phyloP scores from a whole-genome alignment of 2,888 invertebrate genomes.

The Chironomus tentans region DNA sequence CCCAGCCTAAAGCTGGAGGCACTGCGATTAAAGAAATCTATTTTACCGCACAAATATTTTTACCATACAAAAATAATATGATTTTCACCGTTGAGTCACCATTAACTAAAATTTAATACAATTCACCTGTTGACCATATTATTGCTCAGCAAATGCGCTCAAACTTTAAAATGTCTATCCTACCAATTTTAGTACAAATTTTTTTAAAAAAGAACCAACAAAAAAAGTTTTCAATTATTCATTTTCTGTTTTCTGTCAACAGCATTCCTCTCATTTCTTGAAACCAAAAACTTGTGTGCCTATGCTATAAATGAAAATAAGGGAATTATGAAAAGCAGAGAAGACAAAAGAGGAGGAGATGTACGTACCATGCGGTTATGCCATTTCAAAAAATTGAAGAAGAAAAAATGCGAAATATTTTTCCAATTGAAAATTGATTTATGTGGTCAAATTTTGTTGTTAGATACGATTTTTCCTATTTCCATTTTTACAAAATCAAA shows the following conservation, averaged over 20 bases:
- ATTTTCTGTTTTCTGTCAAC: slow-evolving; percentile 6
- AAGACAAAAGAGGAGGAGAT: too few species aligned
- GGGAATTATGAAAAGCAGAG: too few species aligned
- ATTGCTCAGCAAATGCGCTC: too few species aligned
- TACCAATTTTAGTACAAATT: too few species aligned
- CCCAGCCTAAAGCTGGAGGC: too few species aligned
- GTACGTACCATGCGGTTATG: neutral
- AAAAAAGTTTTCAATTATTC: neutral
- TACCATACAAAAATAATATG: too few species aligned
- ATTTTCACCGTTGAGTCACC: too few species aligned
- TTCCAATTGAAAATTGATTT: slow-evolving; percentile 10
- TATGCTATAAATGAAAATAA: neutral
- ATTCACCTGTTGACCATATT: too few species aligned
- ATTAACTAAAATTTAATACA: too few species aligned
- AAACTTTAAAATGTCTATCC: too few species aligned
- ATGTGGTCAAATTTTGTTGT: neutral
- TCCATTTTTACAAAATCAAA: neutral
- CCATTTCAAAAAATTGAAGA: neutral
- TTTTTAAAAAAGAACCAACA: neutral
- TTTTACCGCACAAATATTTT: too few species aligned
- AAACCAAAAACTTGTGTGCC: neutral
- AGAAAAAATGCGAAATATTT: neutral
- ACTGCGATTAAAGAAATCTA: too few species aligned
- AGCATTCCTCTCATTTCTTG: neutral
- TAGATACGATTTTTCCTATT: neutral